phyloP scores from a whole-genome alignment of 2,113 vertebrate species.

The Stigmatopora argus region DNA sequence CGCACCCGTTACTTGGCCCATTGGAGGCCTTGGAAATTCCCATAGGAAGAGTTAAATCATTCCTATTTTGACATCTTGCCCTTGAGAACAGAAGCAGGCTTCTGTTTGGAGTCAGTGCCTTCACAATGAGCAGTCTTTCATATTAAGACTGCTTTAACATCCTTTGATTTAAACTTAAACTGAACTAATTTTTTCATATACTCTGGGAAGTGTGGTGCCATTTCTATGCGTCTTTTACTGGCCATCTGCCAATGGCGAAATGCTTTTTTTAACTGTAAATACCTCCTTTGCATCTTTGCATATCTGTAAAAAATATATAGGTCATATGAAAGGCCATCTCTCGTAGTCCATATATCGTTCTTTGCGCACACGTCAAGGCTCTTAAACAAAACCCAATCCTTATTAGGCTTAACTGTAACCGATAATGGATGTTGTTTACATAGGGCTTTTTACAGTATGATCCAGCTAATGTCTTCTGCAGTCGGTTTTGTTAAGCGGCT shows the following conservation, averaged over 20 bases:
- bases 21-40: slow-evolving; percentile 39
- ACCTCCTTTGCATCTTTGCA: not conserved
- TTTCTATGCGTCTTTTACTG: not conserved
- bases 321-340: not conserved
- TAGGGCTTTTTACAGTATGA: not conserved
- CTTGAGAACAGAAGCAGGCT: slow-evolving; percentile 17
- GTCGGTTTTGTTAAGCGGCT: not conserved
- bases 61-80: slow-evolving; percentile 32
- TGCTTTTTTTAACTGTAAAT: not conserved
- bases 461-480: not conserved
- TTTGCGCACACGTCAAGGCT: not conserved
- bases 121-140: not conserved
- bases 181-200: not conserved
- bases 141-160: not conserved
- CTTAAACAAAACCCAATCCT: not conserved
- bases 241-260: not conserved
- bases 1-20: slow-evolving; percentile 45
- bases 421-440: slow-evolving; percentile 9
- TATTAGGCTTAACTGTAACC: not conserved
- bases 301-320: not conserved
- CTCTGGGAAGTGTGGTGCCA: not conserved
- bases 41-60: slow-evolving; percentile 51
- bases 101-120: not conserved
- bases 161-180: no score
- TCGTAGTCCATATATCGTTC: not conserved